Percentiles rank a stretch among this genome's conserved stretches.
Evolutionary conservation across 2,888 invertebrate genomes (phyloP).

Genomic region (Drosophila subquinaria): DNA sequence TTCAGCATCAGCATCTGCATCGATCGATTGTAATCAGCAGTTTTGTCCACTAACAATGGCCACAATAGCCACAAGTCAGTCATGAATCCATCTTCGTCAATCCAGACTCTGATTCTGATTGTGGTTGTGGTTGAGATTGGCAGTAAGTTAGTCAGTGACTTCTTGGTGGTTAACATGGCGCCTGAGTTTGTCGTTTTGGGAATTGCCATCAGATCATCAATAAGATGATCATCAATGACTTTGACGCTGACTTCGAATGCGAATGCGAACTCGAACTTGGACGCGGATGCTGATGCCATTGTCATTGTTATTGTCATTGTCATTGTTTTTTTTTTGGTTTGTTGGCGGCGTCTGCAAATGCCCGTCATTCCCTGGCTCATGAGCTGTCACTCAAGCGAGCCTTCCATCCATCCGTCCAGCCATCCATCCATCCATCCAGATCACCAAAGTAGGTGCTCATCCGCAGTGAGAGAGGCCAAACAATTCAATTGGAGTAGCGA

Average conservation of each 20-base stretch:
- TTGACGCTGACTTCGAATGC: conserved; percentile 45
- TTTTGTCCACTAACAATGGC: conserved; percentile 71
- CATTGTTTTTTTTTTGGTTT: conserved; percentile 17
- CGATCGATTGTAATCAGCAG: conserved; percentile 68
- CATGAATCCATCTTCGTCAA: conserved; percentile 81
- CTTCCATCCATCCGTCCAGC: conserved; percentile 32
- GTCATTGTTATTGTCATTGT: conserved; percentile 49
- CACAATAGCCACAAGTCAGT: conserved; percentile 51
- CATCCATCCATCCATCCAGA: conserved; percentile 45
- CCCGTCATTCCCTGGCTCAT: conserved; percentile 84
- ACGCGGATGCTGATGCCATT: conserved; percentile 29
- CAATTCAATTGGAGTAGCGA: conserved; percentile 86
- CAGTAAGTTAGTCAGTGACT: conserved; percentile 65
- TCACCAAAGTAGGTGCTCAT: conserved; percentile 35
- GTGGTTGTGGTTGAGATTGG: conserved; percentile 16
- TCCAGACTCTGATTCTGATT: conserved; percentile 41
- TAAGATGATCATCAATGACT: conserved; percentile 74
- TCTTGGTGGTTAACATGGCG: conserved; percentile 84
- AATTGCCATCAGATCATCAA: conserved; percentile 82
- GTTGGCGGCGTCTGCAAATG: conserved; percentile 78
- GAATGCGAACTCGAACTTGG: not conserved
- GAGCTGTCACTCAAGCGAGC: conserved; percentile 84
- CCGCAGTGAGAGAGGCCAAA: conserved; percentile 67
- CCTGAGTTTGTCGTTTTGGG: conserved; percentile 84
- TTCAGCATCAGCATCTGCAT: not conserved